Evolutionary conservation across 1,140 invertebrate genomes (phyloP), one percentile per base, ranked within the genome.

Genomic region (Orchestia grillus): DNA sequence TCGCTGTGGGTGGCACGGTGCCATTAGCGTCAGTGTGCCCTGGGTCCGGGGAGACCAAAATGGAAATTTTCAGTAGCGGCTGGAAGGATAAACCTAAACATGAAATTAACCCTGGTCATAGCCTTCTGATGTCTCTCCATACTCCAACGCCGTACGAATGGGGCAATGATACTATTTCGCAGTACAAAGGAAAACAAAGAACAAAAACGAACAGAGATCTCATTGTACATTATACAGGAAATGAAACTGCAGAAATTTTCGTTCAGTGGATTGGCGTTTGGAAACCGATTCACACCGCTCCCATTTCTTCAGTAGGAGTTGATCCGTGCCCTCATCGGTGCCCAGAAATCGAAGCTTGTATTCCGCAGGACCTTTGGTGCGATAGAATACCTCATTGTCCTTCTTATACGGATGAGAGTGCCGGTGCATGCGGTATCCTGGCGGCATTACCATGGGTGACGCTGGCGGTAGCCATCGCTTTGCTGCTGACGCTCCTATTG

Each of bases 361-460:
- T 97, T 95, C 98, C 98, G 41, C 98, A 98, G 96, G 97, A 98
- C 28, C 97, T 98, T 96, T 98, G 97, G 97, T 97, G 97, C 97
- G 97, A 97, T 98, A 95, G 98, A 97, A 41, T 97, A n/a, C 87
- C 96, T 87, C 97, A 97, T 95, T 97, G 97, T 96, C 97, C 97
- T 11, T 97, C 96, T 36, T 96, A 96, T 42, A 88, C 96, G 77
- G 96, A 97, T 91, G 96, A 97, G 87, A 96, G 96, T 15, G 96
- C 96, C 16, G 96, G 96, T 77, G 96, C 96, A 16, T 97, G 96
- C 87, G 96, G 96, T 53, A 96, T 97, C 0, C 62, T 97, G 90
- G 96, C 96, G 0, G 96, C 96, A 91, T 96, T 97, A 43, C 96
- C 96, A 1, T 97, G 96, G 96, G 96, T 97, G 42, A 96, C 96